These are phyloP conservation scores for Cryptus viduatorius DNA, from an alignment of 2,888 invertebrate genomes.

Conservation along the genomic window DNA sequence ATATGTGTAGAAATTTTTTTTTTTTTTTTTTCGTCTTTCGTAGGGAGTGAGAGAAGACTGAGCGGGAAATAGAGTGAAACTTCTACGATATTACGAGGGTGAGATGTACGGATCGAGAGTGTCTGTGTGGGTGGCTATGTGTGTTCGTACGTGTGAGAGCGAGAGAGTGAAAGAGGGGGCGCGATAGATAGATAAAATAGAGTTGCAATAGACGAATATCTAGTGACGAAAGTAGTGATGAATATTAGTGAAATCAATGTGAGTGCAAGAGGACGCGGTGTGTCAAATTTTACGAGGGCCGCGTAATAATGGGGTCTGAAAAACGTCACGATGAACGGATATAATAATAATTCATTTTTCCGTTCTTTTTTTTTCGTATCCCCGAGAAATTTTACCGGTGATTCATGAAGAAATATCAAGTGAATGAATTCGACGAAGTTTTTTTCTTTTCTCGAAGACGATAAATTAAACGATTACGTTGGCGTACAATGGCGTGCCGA, in stretches of 20 bases:
- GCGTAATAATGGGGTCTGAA: not conserved
- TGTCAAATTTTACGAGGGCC: not conserved
- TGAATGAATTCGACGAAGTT: not conserved
- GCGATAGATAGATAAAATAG: constrained; percentile 33
- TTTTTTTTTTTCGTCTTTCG: not conserved
- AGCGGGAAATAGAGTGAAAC: constrained; percentile 19
- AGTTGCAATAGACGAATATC: constrained; percentile 14
- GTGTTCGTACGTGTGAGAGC: constrained; percentile 8
- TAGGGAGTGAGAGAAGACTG: constrained; percentile 8
- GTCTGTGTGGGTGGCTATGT: constrained; percentile 16
- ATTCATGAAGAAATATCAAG: not conserved
- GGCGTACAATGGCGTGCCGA: not conserved
- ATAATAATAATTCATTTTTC: not conserved
- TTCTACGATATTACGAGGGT: not conserved
- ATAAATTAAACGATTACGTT: not conserved
- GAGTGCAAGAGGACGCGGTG: constrained; percentile 6
- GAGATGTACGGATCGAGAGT: constrained; percentile 7
- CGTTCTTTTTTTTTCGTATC: not conserved
- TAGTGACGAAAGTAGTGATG: constrained; percentile 31
- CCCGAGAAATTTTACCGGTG: not conserved
- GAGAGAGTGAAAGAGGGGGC: constrained; percentile 29
- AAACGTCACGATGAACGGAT: not conserved
- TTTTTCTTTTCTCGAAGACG: not conserved
- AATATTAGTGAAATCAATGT: constrained; percentile 37
- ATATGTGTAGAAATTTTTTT: not conserved